Conservation (phyloP, 64 coral and sea anemone species). For the Platygyra sinensis region DNA sequence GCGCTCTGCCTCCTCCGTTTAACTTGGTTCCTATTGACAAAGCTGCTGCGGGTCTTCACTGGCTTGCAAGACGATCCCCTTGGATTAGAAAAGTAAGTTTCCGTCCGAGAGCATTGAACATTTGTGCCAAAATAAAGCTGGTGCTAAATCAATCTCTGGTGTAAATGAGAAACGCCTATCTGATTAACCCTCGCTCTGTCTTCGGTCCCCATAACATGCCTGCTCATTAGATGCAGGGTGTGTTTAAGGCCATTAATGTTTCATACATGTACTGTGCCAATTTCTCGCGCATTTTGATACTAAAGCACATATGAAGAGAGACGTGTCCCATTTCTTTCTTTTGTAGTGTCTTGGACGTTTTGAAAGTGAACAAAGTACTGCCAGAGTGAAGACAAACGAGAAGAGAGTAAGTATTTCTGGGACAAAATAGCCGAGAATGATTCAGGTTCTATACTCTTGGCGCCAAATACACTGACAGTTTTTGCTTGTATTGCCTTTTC, state of each 20-base stretch:
- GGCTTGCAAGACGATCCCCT: not conserved
- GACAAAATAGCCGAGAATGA: not conserved
- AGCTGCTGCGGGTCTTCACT: not conserved
- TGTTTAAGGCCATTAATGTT: too few species aligned
- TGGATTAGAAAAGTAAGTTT: slow-evolving; percentile 16
- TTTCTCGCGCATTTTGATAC: too few species aligned
- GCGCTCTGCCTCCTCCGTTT: slow-evolving; percentile 60
- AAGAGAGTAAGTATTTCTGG: slow-evolving; percentile 1
- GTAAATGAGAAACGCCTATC: too few species aligned
- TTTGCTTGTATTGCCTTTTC: too few species aligned
- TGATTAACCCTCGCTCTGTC: too few species aligned
- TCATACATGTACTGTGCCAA: too few species aligned
- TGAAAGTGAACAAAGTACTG: not conserved
- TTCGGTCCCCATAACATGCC: too few species aligned
- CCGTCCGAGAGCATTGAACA: not conserved
- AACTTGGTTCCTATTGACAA: slow-evolving; percentile 66
- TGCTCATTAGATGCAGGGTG: too few species aligned
- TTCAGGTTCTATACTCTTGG: too few species aligned
- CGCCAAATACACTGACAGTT: too few species aligned
- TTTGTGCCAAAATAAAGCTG: not conserved
- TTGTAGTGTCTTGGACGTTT: not conserved
- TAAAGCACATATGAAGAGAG: too few species aligned
- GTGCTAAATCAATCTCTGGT: not conserved
- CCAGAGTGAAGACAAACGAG: not conserved
- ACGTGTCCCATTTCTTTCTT: not conserved